Base-by-base conservation (phyloP, 2,113 vertebrate genomes). In the Sander vitreus region DNA sequence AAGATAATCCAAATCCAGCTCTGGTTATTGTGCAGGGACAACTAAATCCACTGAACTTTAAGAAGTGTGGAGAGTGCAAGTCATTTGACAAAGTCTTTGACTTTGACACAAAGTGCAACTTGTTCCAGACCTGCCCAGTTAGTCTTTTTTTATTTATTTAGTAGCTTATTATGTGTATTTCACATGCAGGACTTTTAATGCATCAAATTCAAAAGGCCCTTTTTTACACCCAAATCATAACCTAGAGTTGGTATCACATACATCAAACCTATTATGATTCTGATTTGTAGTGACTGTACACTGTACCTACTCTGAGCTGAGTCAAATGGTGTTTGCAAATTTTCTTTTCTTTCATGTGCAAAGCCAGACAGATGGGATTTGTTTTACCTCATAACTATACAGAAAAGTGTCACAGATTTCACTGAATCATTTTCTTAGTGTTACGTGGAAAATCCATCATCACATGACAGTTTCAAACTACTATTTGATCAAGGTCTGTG, bases 131-230 rank as follows among this genome's bases (percentile, higher is more conserved):
- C 0, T 57, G 43, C 48, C 53, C 54, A n/a, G 14, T 67, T 33
- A 58, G 30, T 57, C n/a, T 33, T 21, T 70, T 70, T 60, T 69
- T 92, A 92, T 76, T 83, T 84, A 82, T 89, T 66, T 12, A 88
- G 93, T 66, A 54, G 77, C 82, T 72, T 65, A 36, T 39, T 11
- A 12, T 36, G 12, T 45, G 21, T 48, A 65, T 59, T 36, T 71
- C 51, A 59, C 54, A 81, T 43, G 59, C 21, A 76, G 18, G 19
- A 80, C 59, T 60, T 54, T 8, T 85, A 39, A 60, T 84, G 80
- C 94, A 94, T 95, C 83, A 91, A 88, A 51, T 76, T 73, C 4
- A 30, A 58, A 47, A 63, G 76, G 60, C 50, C 62, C 72, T 73
- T 87, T 67, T 78, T 73, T 18, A 60, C 57, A 70, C 7, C n/a